Conservation (phyloP, 92 coral and sea anemone species). For the Umimayanthus kanabou region DNA sequence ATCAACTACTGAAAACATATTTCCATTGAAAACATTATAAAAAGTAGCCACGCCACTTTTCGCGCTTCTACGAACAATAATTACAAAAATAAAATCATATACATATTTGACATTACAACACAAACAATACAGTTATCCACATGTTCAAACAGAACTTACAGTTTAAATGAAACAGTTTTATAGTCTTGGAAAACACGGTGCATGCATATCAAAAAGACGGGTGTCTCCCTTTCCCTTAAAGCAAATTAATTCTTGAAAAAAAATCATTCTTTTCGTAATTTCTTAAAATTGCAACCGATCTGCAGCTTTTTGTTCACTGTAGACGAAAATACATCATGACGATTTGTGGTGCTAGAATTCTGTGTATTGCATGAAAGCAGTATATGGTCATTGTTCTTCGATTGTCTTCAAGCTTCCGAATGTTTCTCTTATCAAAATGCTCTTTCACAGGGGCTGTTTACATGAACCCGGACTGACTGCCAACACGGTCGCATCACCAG, state of each 20-base stretch:
- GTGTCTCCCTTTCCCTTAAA: too few species aligned
- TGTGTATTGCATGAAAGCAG: background rate
- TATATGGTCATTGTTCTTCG: background rate
- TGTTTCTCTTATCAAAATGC: background rate
- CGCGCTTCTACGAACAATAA: background rate
- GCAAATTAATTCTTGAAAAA: background rate
- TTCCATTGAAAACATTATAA: background rate
- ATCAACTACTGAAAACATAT: background rate
- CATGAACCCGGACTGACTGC: too few species aligned
- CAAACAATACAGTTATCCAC: background rate
- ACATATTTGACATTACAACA: background rate
- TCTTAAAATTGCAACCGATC: background rate
- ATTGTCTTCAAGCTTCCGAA: background rate
- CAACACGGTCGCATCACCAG: too few species aligned
- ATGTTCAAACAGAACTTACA: background rate
- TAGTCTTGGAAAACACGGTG: background rate
- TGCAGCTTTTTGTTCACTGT: background rate
- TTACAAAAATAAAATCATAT: background rate
- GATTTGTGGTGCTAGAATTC: background rate
- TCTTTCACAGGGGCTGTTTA: too few species aligned
- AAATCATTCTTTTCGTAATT: background rate
- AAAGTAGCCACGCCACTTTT: background rate
- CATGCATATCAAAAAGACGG: background rate
- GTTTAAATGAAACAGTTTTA: background rate
- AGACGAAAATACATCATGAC: background rate